Conservation (phyloP, 1,140 invertebrate genomes). For the Meloidogyne floridensis region DNA sequence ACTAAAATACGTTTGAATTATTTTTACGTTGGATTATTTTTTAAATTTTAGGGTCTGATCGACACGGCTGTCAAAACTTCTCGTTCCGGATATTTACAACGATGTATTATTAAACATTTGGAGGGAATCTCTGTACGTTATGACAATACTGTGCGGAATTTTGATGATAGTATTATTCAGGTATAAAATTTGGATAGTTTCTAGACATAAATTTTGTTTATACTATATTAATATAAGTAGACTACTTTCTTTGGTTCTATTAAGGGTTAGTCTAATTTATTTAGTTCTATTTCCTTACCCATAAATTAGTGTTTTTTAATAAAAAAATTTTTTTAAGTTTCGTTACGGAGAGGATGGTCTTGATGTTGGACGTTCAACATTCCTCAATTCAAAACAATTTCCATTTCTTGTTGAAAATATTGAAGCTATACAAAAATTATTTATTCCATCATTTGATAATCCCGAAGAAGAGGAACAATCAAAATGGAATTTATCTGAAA, state of each 20-base stretch:
- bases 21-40: background rate
- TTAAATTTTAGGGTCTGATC: constrained; percentile 71
- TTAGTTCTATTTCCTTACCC: too few relatives aligned
- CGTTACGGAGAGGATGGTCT: constrained; percentile 97
- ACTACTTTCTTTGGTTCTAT: too few relatives aligned
- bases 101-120: constrained; percentile 95
- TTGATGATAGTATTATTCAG: constrained; percentile 89
- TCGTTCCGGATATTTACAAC: constrained; percentile 93
- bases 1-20: background rate
- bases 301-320: background rate
- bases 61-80: constrained; percentile 84
- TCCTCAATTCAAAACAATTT: constrained; percentile 79
- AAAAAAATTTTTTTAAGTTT: constrained; percentile 70
- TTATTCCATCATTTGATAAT: background rate
- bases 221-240: background rate
- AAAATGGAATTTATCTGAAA: constrained; percentile 39
- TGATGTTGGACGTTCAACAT: constrained; percentile 84
- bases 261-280: too few relatives aligned
- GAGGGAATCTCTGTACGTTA: constrained; percentile 83
- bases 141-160: constrained; percentile 77
- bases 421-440: constrained; percentile 42
- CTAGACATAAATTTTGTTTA: background rate
- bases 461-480: constrained; percentile 7
- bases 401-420: constrained; percentile 81
- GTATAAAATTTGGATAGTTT: constrained; percentile 57